Percentiles rank a stretch among this genome's conserved stretches.
These are phyloP conservation scores for Ophioderma brevispina DNA, from an alignment of 35 echinoderm and acorn worm species.

Conservation along the genomic window DNA sequence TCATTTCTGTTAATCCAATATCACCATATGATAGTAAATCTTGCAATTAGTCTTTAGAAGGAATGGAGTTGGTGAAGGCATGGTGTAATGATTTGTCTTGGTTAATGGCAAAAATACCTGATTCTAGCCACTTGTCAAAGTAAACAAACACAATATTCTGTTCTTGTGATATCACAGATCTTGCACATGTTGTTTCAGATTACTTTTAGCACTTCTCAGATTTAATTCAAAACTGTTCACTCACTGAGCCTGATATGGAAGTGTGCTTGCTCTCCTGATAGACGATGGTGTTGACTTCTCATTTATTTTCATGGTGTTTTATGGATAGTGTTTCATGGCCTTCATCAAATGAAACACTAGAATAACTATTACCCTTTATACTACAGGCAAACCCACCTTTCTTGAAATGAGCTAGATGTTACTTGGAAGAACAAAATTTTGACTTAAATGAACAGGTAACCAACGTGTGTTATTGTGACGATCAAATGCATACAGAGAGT, in stretches of 20 bases:
- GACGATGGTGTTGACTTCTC: conserved; percentile 16
- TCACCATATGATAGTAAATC: conserved; percentile 30
- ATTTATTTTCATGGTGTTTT: conserved; percentile 29
- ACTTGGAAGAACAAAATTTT: conserved; percentile 23
- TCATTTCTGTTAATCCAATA: conserved; percentile 10
- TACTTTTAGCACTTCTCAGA: background rate
- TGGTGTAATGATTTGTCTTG: background rate
- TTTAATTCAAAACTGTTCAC: conserved; percentile 24
- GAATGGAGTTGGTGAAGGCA: background rate
- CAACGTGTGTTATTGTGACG: conserved; percentile 42
- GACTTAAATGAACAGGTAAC: conserved; percentile 46
- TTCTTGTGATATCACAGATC: conserved; percentile 26
- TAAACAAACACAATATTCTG: conserved; percentile 40
- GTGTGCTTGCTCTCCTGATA: background rate
- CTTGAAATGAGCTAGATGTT: conserved; percentile 13
- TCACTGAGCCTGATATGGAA: conserved; percentile 32
- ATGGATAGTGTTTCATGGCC: conserved; percentile 48
- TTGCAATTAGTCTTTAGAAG: background rate
- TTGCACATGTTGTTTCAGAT: background rate
- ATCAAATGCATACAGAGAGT: conserved; percentile 66
- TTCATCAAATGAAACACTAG: conserved; percentile 50
- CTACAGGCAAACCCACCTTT: conserved; percentile 67
- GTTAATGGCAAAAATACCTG: background rate
- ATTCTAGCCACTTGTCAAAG: background rate
- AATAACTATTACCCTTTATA: conserved; percentile 35